A percentile compares a stretch with the other conserved stretches of the same genome.
phyloP scores from a whole-genome alignment of 53 echinoderm and acorn worm species.

The Mesocentrotus franciscanus region DNA sequence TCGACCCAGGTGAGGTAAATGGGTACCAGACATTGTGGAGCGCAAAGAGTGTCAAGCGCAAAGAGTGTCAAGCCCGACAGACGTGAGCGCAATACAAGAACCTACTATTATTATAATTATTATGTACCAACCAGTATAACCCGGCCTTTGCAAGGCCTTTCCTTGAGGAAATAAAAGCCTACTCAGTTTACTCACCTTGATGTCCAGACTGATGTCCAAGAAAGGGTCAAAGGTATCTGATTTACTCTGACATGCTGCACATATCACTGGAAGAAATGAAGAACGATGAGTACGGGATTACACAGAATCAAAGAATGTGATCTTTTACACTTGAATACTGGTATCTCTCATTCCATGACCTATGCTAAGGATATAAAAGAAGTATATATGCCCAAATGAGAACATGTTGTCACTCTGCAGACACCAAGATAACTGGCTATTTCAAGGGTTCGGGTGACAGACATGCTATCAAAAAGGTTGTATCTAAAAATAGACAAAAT shows the following conservation, averaged over 20 bases:
- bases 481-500: too few relatives aligned
- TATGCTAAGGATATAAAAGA: not conserved
- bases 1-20: too few relatives aligned
- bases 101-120: too few relatives aligned
- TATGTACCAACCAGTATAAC: too few relatives aligned
- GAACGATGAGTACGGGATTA: not conserved
- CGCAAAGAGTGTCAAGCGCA: too few relatives aligned
- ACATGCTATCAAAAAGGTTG: not conserved
- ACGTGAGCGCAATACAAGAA: too few relatives aligned
- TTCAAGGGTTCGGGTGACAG: not conserved
- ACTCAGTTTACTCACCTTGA: conserved; percentile 77
- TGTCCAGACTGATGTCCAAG: conserved; percentile 91
- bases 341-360: not conserved
- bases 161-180: not conserved
- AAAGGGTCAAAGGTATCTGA: conserved; percentile 97
- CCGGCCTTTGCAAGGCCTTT: too few relatives aligned
- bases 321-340: not conserved
- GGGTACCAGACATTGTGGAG: too few relatives aligned
- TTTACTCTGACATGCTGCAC: conserved; percentile 85
- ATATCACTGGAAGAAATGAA: conserved; percentile 76
- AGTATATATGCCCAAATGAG: not conserved
- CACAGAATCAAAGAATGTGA: not conserved
- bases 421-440: not conserved
- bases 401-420: not conserved
- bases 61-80: too few relatives aligned